These are phyloP conservation scores for Peromyscus californicus DNA, from an alignment of 2,113 vertebrate species.

Conservation along the genomic window DNA sequence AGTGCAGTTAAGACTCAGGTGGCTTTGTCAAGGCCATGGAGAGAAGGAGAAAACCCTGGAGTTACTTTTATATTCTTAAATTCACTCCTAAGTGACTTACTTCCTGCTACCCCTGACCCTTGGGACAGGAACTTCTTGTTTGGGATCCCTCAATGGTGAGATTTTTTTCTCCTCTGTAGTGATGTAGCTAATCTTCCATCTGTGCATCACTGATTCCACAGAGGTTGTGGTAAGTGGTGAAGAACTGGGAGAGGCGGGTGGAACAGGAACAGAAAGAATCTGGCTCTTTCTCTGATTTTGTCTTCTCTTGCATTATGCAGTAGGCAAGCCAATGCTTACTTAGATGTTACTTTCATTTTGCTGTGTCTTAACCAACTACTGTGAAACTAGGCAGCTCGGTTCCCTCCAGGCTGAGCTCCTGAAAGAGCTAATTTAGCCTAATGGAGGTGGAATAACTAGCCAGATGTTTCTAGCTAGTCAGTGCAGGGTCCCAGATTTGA, in stretches of 20 bases:
- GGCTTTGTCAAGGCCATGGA: background rate
- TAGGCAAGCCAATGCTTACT: background rate
- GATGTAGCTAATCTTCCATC: background rate
- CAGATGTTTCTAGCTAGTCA: background rate
- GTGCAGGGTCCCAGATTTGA: background rate
- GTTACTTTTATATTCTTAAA: background rate
- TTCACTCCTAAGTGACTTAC: background rate
- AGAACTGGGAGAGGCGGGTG: background rate
- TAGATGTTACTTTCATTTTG: conserved; percentile 4
- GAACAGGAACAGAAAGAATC: background rate
- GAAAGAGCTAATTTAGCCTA: background rate
- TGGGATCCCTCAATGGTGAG: background rate
- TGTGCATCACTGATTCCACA: background rate
- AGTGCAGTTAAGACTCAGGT: background rate
- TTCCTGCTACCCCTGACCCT: background rate
- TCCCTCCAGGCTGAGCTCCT: background rate
- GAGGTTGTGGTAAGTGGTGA: background rate
- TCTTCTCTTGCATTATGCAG: background rate
- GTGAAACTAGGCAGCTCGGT: background rate
- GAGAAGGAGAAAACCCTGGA: background rate
- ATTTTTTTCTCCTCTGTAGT: background rate
- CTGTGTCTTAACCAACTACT: background rate
- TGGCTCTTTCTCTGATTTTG: background rate
- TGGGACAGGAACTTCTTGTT: background rate
- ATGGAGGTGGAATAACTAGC: background rate